phyloP scores from a whole-genome alignment of 2,797 vertebrate species.

The Philypnodon macrostomus region DNA sequence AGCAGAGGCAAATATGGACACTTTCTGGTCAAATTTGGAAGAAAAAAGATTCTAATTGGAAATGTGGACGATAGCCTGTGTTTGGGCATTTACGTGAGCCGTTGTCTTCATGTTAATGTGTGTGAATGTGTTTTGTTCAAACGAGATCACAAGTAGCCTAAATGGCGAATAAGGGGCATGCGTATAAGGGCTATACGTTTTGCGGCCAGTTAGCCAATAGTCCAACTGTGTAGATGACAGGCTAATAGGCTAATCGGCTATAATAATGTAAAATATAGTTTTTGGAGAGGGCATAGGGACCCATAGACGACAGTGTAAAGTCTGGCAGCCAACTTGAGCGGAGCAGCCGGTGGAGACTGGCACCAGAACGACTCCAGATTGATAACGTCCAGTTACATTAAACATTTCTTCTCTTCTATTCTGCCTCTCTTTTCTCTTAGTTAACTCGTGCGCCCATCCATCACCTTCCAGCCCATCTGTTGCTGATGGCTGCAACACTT shows the following conservation, averaged over 20 bases:
- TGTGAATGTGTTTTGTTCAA: too few species aligned
- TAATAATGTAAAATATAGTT: not conserved
- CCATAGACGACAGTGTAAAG: slow-evolving; percentile 5
- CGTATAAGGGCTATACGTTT: too few species aligned
- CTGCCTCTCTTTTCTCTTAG: slow-evolving; percentile 35
- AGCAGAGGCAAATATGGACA: too few species aligned
- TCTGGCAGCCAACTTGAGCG: slow-evolving; percentile 14
- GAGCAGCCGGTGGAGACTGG: slow-evolving; percentile 44
- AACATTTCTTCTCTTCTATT: slow-evolving; percentile 31
- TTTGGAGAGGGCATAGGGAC: not conserved
- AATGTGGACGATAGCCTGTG: too few species aligned
- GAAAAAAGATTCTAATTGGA: too few species aligned
- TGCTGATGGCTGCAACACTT: slow-evolving; percentile 76
- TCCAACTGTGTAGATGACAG: not conserved
- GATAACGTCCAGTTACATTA: slow-evolving; percentile 57
- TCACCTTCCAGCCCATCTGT: slow-evolving; percentile 85
- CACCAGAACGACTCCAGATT: slow-evolving; percentile 56
- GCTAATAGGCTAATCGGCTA: too few species aligned
- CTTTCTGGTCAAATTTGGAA: too few species aligned
- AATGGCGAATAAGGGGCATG: too few species aligned
- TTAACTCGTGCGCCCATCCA: slow-evolving; percentile 68
- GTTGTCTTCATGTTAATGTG: too few species aligned
- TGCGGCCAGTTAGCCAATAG: not conserved
- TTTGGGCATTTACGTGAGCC: too few species aligned
- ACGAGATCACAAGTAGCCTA: too few species aligned